phyloP scores from a whole-genome alignment of 2,888 invertebrate species.

The Beris morrisii region DNA sequence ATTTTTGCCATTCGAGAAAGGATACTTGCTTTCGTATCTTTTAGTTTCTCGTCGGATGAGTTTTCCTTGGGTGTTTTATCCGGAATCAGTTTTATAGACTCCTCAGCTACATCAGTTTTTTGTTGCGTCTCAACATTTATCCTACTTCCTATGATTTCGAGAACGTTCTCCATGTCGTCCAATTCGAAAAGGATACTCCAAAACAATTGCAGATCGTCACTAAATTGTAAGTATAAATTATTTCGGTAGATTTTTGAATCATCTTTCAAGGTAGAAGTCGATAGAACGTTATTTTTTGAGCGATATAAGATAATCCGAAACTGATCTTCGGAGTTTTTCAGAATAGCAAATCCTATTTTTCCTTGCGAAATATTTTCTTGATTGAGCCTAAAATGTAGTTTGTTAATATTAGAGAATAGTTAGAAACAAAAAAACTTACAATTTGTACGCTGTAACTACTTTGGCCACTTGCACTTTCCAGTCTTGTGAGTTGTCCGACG shows the following conservation, averaged over 20 bases:
- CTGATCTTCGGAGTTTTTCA: conserved; percentile 46
- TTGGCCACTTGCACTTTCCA: conserved; percentile 45
- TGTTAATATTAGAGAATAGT: neutral
- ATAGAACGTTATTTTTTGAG: conserved; percentile 44
- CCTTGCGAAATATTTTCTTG: conserved; percentile 49
- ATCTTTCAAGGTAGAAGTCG: conserved; percentile 41
- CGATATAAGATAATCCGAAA: conserved; percentile 45
- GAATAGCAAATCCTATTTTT: conserved; percentile 57
- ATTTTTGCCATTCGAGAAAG: conserved; percentile 63
- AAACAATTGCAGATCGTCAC: conserved; percentile 59
- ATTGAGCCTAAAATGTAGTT: conserved; percentile 44
- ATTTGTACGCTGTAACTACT: conserved; percentile 45
- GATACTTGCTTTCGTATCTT: conserved; percentile 55
- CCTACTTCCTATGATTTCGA: conserved; percentile 45
- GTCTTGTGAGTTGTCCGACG: conserved; percentile 19
- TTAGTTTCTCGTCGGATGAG: conserved; percentile 31
- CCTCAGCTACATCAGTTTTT: neutral
- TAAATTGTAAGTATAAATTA: conserved; percentile 49
- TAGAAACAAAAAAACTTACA: conserved; percentile 37
- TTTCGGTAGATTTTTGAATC: conserved; percentile 41
- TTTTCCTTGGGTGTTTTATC: conserved; percentile 22
- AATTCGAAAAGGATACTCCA: conserved; percentile 62
- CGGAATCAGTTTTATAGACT: too few species aligned
- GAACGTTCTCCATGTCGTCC: conserved; percentile 46
- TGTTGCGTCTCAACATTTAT: neutral